These are phyloP conservation scores for Danionella dracula DNA, from an alignment of 2,797 vertebrate genomes.

Conservation along the genomic window DNA sequence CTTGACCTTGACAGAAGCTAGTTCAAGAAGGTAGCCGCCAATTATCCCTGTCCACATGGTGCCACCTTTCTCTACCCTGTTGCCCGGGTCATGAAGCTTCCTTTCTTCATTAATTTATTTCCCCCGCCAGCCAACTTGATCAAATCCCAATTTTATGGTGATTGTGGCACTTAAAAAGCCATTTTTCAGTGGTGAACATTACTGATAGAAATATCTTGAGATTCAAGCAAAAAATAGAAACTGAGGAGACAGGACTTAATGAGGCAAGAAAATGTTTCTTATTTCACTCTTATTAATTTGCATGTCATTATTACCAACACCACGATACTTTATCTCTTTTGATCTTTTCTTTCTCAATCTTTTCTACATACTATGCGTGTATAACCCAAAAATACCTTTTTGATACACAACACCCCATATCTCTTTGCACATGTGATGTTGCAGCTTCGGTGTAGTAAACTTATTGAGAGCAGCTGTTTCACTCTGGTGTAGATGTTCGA, in stretches of 20 bases:
- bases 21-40: not conserved
- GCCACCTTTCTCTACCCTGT: slow-evolving; percentile 9
- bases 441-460: not conserved
- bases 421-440: not conserved
- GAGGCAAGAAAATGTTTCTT: slow-evolving; percentile 12
- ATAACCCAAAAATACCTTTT: not conserved
- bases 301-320: not conserved
- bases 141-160: slow-evolving; percentile 48
- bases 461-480: not conserved
- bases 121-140: slow-evolving; percentile 34
- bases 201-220: slow-evolving; percentile 36
- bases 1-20: slow-evolving; percentile 28
- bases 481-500: not conserved
- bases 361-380: not conserved
- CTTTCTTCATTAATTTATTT: slow-evolving; percentile 37
- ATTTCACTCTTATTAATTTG: slow-evolving; percentile 12
- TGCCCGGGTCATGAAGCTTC: slow-evolving; percentile 16
- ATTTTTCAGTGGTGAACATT: slow-evolving; percentile 44
- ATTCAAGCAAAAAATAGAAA: slow-evolving; percentile 5
- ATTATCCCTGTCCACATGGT: slow-evolving; percentile 11
- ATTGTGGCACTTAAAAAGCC: slow-evolving; percentile 47
- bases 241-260: slow-evolving; percentile 13
- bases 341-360: not conserved
- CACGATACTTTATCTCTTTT: not conserved
- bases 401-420: not conserved